Base-by-base conservation (phyloP, 2,888 invertebrate genomes). In the Zygogramma bicolorata region DNA sequence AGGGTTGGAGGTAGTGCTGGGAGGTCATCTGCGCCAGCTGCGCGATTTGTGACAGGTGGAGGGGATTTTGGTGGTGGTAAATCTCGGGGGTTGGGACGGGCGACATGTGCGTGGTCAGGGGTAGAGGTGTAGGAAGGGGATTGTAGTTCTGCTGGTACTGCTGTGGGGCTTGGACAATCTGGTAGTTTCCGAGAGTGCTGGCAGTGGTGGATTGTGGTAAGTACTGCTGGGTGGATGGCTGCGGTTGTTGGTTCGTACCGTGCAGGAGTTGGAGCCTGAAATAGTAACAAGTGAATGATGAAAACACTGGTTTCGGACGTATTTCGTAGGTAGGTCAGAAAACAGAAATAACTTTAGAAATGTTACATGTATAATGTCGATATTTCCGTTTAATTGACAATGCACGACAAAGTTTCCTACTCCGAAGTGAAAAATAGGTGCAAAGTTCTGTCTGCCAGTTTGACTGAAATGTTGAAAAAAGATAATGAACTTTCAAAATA, bases 21-120 rank as follows among this genome's bases (percentile, higher is more conserved):
- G 61, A 38, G 5, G 25, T 31, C 25, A 40, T n/a, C 2, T 61
- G 38, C 8, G 85, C 84, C 27, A 84, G 73, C 25, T 83, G 81
- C 3, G 82, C 71, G 29, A 83, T 73, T 38, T 81, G 80, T 10
- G 73, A 75, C 15, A 82, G 70, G 60, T 79, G 78, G 8, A 42
- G 40, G 1, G 71, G 68, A 4, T 22, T 69, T 65, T 65, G 76
- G 46, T 70, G 73, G 69, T 31, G 61, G 68, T 53, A 71, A 68
- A 71, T 59, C 68, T 69, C 71, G 31, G 68, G 68, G 68, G 67
- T 53, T 42, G 67, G 77, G n/a, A 68, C 76, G 71, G 61, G 74
- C 65, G 20, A 76, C 70, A 49, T 75, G 74, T 42, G 76, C 31
- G 59, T 75, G 46, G 53, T 74, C 49, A 61, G 74, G 66, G 46